Base-by-base conservation (phyloP, 1,140 invertebrate genomes). In the Charaxes varanes region DNA sequence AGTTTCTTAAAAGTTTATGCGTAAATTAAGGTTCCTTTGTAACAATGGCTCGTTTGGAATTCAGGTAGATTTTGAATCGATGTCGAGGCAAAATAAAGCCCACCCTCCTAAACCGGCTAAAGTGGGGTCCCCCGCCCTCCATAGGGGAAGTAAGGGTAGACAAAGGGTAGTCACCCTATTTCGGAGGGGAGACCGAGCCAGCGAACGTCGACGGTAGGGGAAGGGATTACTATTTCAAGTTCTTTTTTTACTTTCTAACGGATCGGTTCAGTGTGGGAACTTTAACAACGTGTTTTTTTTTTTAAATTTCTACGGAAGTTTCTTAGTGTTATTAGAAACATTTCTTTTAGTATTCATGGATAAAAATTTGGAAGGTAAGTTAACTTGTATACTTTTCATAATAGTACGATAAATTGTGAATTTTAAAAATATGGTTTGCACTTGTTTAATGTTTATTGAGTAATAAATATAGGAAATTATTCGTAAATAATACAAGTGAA, bases 101-200 rank as follows among this genome's bases (percentile, higher is more conserved):
- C 63, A 73, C 70, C 67, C 68, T 66, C 63, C 60, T 68, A 45
- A 52, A 61, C 54, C 59, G 57, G 45, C 50, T 59, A 61, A 61
- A 77, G 65, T 77, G 77, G 77, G 72, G 73, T 73, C 61, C 62
- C 72, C 70, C 68, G 68, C 74, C 73, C 54, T 76, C 55, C 46
- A 38, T 73, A 70, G 63, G 71, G 64, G 69, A 73, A 60, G 72
- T 65, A 64, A 67, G 64, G 70, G 72, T 55, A 73, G 66, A 79
- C 76, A 77, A 76, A 80, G 73, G 73, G 71, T 74, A 76, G 68
- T 74, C 73, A 64, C 73, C 77, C 78, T 67, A 71, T 67, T 62
- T 56, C 74, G 55, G 63, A 78, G 73, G 74, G 78, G 73, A 71
- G 67, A 57, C 48, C 49, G 65, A 55, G 58, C 64, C 62, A 66